Base-by-base conservation (phyloP, 2,113 vertebrate genomes). In the Azemiops feae region DNA sequence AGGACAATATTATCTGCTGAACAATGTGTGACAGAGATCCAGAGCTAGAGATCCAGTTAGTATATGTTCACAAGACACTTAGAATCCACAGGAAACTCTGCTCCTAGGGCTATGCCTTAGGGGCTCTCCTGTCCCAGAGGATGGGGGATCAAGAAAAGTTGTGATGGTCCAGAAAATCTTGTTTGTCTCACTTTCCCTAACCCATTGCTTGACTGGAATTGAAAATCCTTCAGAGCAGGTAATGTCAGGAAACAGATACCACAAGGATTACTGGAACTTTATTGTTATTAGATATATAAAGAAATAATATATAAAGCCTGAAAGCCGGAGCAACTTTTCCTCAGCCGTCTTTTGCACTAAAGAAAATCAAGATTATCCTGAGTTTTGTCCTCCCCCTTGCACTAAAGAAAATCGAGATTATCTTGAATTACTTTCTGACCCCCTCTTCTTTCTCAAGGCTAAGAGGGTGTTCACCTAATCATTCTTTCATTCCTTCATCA, bases 31-130 rank as follows among this genome's bases (percentile, higher is more conserved):
- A 6, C 14, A 64, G 27, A 64, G 60, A 34, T 69, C 30, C 1
- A 6, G 0, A 0, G 43, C 89, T 86, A 55, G 54, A 88, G 30
- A 5, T 1, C 0, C 4, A 0, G 20, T 93, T 8, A 43, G 9
- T 10, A 81, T 58, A 7, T 86, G 11, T 8, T 43, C 47, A 7
- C 50, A 87, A 58, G 94, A 9, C 0, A 45, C 11, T 3, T 0
- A 5, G 23, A 64, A 3, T 23, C 53, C 45, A 89, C 22, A 14
- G 34, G 3, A 81, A 81, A 81, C 74, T 81, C 34, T 81, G 34
- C 74, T 43, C 34, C 74, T 81, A 81, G 34, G 7, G 20, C 74
- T 39, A 43, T 81, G 34, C 16, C 16, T 43, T 43, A 43, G 20
- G 18, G 18, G 18, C 34, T 81, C 18, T 20, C 74, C 18, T 43